Evolutionary conservation across 2,797 vertebrate species (phyloP).

Genomic region (Hemitrygon akajei): DNA sequence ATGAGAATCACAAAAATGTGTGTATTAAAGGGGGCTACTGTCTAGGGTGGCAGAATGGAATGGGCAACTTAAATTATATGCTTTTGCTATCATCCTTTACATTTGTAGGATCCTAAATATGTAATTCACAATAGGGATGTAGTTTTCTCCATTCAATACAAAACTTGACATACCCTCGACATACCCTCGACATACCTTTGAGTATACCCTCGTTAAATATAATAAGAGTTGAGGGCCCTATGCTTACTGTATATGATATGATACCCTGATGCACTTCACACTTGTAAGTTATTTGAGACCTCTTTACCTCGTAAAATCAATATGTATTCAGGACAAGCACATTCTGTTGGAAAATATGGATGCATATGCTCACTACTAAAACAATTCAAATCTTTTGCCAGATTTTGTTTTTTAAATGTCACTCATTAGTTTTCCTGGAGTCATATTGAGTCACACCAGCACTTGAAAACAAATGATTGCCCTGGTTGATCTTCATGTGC

Average conservation of each 20-base stretch:
- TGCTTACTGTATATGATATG: neutral
- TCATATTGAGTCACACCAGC: neutral
- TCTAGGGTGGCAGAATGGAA: neutral
- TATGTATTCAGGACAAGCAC: neutral
- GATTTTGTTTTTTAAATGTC: neutral
- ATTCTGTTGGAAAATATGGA: neutral
- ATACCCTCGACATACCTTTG: too few relatives aligned
- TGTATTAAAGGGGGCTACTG: neutral
- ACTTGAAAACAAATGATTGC: neutral
- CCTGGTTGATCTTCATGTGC: neutral
- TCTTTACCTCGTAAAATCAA: neutral
- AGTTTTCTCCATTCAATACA: neutral
- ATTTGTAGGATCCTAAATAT: neutral
- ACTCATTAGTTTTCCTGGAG: neutral
- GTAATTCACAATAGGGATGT: neutral
- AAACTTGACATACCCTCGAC: neutral
- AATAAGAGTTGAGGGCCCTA: neutral
- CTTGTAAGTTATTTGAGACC: neutral
- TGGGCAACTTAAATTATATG: neutral
- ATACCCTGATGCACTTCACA: neutral
- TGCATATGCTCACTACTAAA: neutral
- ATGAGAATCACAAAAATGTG: neutral
- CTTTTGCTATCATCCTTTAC: neutral
- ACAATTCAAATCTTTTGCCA: neutral
- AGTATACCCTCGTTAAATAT: neutral